Evolutionary conservation across 1,140 invertebrate species (phyloP).

Genomic region (Asobara japonica): DNA sequence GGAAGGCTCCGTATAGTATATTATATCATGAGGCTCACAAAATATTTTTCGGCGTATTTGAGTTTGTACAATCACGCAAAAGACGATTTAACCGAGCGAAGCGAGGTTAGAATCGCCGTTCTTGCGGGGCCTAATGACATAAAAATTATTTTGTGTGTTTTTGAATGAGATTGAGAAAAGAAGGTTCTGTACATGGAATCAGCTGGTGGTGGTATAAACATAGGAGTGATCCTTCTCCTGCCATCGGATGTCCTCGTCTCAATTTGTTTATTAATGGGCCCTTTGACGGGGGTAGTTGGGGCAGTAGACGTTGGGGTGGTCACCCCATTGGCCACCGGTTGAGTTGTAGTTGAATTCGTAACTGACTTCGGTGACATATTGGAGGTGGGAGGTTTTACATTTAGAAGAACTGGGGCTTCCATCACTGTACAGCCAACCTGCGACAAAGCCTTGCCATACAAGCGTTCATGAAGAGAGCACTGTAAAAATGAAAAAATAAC

Average conservation of each 20-base stretch:
- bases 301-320: slow-evolving; percentile 35
- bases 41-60: too few species aligned
- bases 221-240: slow-evolving; percentile 92
- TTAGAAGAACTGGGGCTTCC: slow-evolving; percentile 84
- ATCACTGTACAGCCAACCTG: slow-evolving; percentile 75
- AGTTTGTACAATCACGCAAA: too few species aligned
- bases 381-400: slow-evolving; percentile 51
- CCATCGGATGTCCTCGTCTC: slow-evolving; percentile 95
- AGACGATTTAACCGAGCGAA: too few species aligned
- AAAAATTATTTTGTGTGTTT: neutral
- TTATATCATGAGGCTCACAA: too few species aligned
- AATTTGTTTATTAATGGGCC: slow-evolving; percentile 91
- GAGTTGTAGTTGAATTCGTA: slow-evolving; percentile 21
- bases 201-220: slow-evolving; percentile 83
- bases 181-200: slow-evolving; percentile 69
- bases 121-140: too few species aligned
- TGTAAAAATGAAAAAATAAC: slow-evolving; percentile 60
- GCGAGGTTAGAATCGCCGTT: too few species aligned
- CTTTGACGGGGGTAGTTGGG: slow-evolving; percentile 64
- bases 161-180: neutral
- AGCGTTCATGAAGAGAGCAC: slow-evolving; percentile 82
- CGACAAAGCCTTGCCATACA: slow-evolving; percentile 85
- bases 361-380: slow-evolving; percentile 32
- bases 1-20: too few species aligned
- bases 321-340: slow-evolving; percentile 42